phyloP scores from a whole-genome alignment of 1,140 invertebrate genomes.

The Armadillidium nasatum region DNA sequence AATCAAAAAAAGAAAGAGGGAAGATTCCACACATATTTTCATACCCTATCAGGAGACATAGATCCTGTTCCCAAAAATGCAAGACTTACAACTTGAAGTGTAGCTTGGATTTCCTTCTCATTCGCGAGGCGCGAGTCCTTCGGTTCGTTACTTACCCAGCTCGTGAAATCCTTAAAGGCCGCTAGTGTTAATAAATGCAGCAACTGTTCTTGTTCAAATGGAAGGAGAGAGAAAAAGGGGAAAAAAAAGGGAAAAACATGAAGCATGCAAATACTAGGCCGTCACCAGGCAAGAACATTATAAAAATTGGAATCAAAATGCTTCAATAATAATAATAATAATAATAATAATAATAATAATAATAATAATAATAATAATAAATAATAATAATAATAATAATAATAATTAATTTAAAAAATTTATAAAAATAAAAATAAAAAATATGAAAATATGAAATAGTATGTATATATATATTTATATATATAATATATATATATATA shows the following conservation, averaged over 20 bases:
- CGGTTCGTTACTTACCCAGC: not conserved
- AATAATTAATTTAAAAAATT: too few relatives aligned
- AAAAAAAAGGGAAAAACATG: not conserved
- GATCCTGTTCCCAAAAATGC: not conserved
- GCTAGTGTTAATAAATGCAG: not conserved
- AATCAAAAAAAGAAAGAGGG: too few relatives aligned
- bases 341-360: slow-evolving; percentile 10
- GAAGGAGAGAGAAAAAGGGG: not conserved
- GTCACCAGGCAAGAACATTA: not conserved
- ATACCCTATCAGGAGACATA: not conserved
- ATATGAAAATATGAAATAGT: too few relatives aligned
- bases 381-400: not conserved
- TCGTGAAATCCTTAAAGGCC: not conserved
- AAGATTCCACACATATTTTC: not conserved
- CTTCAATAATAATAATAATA: not conserved
- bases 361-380: slow-evolving; percentile 13
- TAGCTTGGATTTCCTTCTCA: not conserved
- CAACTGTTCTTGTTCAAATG: not conserved
- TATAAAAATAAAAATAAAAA: too few relatives aligned
- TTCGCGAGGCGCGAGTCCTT: not conserved
- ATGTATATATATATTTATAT: too few relatives aligned
- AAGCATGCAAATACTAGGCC: not conserved
- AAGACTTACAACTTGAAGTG: not conserved
- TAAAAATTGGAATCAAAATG: not conserved
- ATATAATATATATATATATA: too few relatives aligned